phyloP scores from a whole-genome alignment of 2,113 vertebrate genomes.

The Donacobius atricapilla region DNA sequence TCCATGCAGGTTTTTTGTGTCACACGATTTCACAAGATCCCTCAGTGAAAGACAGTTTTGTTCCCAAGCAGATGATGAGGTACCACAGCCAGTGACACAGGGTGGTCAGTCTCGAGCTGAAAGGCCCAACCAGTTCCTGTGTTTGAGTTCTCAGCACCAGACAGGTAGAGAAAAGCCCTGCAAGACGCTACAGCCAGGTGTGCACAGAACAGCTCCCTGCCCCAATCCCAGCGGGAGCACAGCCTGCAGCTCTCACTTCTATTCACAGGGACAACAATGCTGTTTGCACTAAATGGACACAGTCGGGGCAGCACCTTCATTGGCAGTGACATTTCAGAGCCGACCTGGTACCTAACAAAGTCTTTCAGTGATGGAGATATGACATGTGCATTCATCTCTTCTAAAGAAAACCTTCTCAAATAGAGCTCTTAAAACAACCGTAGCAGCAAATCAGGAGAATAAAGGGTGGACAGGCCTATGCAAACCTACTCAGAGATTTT shows the following conservation, averaged over 20 bases:
- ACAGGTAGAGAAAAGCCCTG: background rate
- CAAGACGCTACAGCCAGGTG: background rate
- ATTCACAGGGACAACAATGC: background rate
- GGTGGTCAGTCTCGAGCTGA: background rate
- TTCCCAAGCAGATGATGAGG: background rate
- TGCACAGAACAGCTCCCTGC: background rate
- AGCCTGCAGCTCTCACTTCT: background rate
- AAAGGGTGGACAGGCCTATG: background rate
- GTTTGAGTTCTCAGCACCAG: background rate
- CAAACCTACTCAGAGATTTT: constrained; percentile 36
- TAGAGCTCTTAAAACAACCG: background rate
- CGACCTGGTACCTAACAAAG: background rate
- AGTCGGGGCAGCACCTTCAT: background rate
- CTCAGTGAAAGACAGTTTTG: background rate
- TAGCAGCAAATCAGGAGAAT: background rate
- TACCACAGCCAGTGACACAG: background rate
- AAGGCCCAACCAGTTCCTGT: background rate
- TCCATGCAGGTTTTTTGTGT: background rate
- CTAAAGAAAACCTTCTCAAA: constrained; percentile 34
- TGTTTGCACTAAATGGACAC: background rate
- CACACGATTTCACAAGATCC: background rate
- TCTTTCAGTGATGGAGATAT: background rate
- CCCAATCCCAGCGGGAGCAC: background rate
- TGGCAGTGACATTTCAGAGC: background rate
- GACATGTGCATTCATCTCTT: background rate